Conservation (phyloP, 2,797 vertebrate species). For the Acanthurus tractus region DNA sequence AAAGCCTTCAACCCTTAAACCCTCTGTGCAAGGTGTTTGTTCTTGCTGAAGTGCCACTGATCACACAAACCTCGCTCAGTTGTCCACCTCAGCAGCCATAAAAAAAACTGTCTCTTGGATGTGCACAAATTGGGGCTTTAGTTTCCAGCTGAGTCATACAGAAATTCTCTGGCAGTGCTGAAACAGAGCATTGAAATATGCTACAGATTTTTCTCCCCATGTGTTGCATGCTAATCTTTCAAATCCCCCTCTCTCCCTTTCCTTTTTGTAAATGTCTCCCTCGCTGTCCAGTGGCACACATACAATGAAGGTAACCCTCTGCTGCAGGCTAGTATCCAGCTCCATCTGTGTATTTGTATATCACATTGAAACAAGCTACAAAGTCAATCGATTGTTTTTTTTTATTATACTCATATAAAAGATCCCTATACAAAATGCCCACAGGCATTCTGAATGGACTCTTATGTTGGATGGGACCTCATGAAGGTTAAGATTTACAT, state of each 20-base stretch:
- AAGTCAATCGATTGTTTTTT: constrained; percentile 35
- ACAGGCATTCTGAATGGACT: constrained; percentile 28
- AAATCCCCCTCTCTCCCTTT: constrained; percentile 9
- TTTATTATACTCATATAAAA: constrained; percentile 34
- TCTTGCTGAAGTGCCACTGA: constrained; percentile 25
- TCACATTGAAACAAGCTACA: constrained; percentile 23
- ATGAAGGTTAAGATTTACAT: constrained; percentile 45
- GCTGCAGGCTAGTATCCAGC: constrained; percentile 5
- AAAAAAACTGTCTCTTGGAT: constrained; percentile 34
- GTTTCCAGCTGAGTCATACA: constrained; percentile 51
- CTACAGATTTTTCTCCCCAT: constrained; percentile 22
- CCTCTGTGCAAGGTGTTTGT: neutral
- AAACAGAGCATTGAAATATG: constrained; percentile 46
- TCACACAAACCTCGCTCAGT: constrained; percentile 7
- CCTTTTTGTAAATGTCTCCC: constrained; percentile 16
- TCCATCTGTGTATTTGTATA: constrained; percentile 11
- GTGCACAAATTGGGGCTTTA: constrained; percentile 46
- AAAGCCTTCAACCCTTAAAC: neutral
- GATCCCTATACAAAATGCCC: constrained; percentile 28
- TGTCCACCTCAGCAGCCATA: constrained; percentile 35
- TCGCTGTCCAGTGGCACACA: constrained; percentile 15
- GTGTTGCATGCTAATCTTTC: constrained; percentile 46
- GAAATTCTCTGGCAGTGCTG: constrained; percentile 32
- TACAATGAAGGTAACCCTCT: constrained; percentile 15
- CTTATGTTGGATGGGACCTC: constrained; percentile 16